Evolutionary conservation across 2,797 vertebrate species (phyloP), one percentile per base, ranked within the genome.

Genomic region (Paramormyrops hopkinsi): DNA sequence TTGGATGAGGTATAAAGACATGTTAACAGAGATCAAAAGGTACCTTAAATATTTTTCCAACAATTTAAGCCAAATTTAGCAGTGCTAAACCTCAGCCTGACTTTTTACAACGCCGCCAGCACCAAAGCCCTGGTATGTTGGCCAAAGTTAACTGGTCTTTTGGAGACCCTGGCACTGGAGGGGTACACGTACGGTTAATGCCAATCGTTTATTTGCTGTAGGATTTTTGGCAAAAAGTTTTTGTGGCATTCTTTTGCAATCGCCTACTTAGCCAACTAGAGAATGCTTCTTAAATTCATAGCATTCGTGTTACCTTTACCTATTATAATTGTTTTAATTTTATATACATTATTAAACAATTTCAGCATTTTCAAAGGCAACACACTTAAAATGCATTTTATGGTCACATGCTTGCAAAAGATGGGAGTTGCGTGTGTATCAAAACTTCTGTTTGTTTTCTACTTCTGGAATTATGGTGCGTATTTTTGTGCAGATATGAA

Each of bases 301-400:
- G 14, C 69, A 76, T 76, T 76, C 4, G 14, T 82, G 41, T 44
- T 82, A 82, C 19, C 37, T 82, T 22, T 8, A 51, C 83, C 48
- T 50, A 17, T 25, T 85, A 85, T 17, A n/a, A 33, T 62, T 41
- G 11, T 56, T n/a, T 59, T 44, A 2, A 19, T 37, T 59, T 87
- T 8, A 17, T 51, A 44, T n/a, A 37, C 29, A 14, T 14, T 44
- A 54, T 56, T 59, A 88, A 88, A 90, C 48, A 89, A 90, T 89
- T 89, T 90, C 89, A 89, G 89, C 88, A 91, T 89, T 90, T 85
- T 89, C 33, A 87, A 90, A 89, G 90, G 86, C 65, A 25, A 53
- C 88, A 89, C 73, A 87, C 62, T 85, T 88, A 90, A 90, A 90
- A 90, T 88, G 62, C 65, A 56, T 76, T 54, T 62, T 65, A 90